Base-by-base conservation (phyloP, 1,140 invertebrate genomes). In the Radopholus similis region DNA sequence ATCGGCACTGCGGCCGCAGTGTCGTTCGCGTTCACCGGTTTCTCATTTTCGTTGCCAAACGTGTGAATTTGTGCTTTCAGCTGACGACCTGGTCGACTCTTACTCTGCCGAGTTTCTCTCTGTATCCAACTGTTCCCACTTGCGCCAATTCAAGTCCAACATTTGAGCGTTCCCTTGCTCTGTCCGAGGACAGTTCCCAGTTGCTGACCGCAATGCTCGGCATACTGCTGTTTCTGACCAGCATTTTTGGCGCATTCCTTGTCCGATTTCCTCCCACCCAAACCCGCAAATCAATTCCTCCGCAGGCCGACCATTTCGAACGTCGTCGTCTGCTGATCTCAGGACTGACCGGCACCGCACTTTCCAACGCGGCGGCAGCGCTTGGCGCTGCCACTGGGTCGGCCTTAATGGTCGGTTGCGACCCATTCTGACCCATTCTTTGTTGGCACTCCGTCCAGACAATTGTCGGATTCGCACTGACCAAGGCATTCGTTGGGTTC, bases 401-500 rank as follows among this genome's bases (percentile, higher is more conserved):
- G 11, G 23, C 42, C 2, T 28, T 32, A 35, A 21, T 73, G 4
- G 58, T 55, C 13, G 13, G 13, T 13, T 51, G 9, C 23, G 4
- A 51, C 18, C 23, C 9, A 51, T 11, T 26, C 13, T 23, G 18
- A 42, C 11, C 11, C 18, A 42, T 18, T 42, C 18, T 42, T 42
- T 42, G 11, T 42, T 42, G 18, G 18, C 18, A 42, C 11, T 42
- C 11, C 38, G 38, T 42, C 18, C 18, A 42, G 18, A 42, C 23
- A 28, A 28, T 51, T 13, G 55, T 73, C 30, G 72, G 68, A 11
- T 75, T 74, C 47, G 59, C 49, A 11, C 35, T 74, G 2, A 76
- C 72, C 28, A 74, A 74, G 55, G 32, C 54, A 13, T 76, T 76
- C 38, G 75, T 74, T 57, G 72, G 72, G 28, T 42, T 74, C 18